A percentile compares a stretch with the other conserved stretches of the same genome.
These are phyloP conservation scores for Narcine bancroftii DNA, from an alignment of 2,113 vertebrate species.

Conservation along the genomic window DNA sequence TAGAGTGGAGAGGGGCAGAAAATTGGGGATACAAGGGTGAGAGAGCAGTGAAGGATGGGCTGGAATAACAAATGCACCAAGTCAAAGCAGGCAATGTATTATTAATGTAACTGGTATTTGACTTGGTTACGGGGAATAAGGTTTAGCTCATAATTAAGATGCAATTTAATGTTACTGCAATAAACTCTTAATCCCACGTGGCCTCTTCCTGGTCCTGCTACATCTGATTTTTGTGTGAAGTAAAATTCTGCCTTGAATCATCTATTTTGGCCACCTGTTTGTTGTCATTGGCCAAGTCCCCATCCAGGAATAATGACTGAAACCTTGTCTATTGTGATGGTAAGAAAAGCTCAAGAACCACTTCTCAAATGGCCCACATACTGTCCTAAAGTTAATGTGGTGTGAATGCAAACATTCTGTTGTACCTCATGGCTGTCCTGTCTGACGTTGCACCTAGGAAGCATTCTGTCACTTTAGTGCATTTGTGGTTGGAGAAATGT, in stretches of 20 bases:
- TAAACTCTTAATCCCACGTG: too few relatives aligned
- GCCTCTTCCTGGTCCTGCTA: too few relatives aligned
- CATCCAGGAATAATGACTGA: background rate
- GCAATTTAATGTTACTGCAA: background rate
- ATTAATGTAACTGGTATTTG: background rate
- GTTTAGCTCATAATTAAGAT: background rate
- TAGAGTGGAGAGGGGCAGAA: background rate
- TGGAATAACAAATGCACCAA: background rate
- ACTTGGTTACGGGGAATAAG: background rate
- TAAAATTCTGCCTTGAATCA: background rate
- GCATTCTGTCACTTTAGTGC: background rate
- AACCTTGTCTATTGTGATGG: background rate
- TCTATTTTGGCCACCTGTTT: background rate
- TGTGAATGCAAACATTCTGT: background rate
- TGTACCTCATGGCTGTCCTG: background rate
- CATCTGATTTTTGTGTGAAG: too few relatives aligned
- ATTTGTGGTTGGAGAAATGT: background rate
- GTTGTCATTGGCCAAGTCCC: background rate
- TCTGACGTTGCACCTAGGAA: background rate
- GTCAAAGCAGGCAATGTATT: background rate
- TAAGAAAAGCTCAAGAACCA: background rate
- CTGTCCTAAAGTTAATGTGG: background rate
- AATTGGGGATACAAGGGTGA: background rate
- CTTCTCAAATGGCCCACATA: background rate
- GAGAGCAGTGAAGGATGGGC: background rate